These are phyloP conservation scores for Xanthia togata DNA, from an alignment of 2,888 invertebrate genomes.

Conservation along the genomic window DNA sequence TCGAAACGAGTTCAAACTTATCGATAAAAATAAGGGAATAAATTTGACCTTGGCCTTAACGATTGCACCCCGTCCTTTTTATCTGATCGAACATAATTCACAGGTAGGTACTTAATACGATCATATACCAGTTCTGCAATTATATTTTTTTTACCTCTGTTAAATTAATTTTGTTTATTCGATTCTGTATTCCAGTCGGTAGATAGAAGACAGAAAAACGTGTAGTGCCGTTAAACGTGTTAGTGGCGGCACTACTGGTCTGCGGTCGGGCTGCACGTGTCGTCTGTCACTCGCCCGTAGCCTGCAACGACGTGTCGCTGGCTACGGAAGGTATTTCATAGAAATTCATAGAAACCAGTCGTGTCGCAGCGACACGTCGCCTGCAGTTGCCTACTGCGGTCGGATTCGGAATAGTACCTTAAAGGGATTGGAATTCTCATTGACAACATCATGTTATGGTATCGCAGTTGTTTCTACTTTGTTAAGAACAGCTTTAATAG, in stretches of 20 bases:
- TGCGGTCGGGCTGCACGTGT: no score
- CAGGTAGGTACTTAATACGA: constrained; percentile 8
- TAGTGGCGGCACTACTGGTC: no score
- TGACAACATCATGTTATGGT: neutral
- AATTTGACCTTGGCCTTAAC: constrained; percentile 36
- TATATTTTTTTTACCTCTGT: neutral
- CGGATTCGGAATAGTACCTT: no score
- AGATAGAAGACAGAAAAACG: no score
- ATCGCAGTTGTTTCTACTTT: neutral
- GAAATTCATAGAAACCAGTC: no score
- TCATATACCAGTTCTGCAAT: constrained; percentile 19
- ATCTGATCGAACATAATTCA: constrained; percentile 23
- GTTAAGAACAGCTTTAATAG: neutral
- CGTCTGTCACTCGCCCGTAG: no score
- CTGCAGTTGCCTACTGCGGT: no score
- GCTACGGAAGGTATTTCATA: no score
- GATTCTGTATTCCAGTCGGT: no score
- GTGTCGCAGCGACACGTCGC: no score
- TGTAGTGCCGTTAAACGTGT: no score
- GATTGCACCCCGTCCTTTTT: constrained; percentile 21
- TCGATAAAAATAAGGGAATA: constrained; percentile 34
- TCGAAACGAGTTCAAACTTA: constrained; percentile 20
- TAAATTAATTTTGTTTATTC: neutral
- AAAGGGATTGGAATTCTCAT: neutral
- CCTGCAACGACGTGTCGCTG: no score